phyloP scores from a whole-genome alignment of 1,140 invertebrate genomes.

The Dufourea novaeangliae region DNA sequence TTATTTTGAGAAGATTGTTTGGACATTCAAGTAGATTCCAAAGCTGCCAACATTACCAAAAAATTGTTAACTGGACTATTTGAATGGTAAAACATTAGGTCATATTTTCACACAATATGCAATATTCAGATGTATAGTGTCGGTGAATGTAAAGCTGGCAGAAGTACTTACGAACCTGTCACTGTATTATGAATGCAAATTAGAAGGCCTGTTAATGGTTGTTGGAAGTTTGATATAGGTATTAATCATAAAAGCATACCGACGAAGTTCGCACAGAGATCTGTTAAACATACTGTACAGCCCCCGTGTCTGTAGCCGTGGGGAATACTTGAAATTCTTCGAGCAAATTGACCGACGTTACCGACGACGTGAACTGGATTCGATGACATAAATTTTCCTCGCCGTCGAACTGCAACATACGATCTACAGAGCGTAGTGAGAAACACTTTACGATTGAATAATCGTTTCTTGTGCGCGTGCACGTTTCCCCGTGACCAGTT shows the following conservation, averaged over 20 bases:
- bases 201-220: background rate
- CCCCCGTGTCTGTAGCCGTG: background rate
- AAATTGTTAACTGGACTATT: no score
- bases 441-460: background rate
- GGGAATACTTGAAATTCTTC: slow-evolving; percentile 11
- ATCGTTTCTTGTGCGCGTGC: background rate
- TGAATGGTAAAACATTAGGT: no score
- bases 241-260: background rate
- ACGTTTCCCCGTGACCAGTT: background rate
- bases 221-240: background rate
- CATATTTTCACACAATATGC: no score
- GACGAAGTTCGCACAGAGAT: background rate
- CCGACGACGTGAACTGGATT: slow-evolving; percentile 9
- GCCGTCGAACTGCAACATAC: background rate
- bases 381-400: slow-evolving; percentile 11
- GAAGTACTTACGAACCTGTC: no score
- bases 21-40: no score
- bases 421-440: background rate
- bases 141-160: no score
- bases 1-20: no score
- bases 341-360: background rate
- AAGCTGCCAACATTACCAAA: no score
- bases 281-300: background rate
- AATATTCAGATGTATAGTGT: no score
- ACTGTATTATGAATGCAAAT: no score